phyloP scores from a whole-genome alignment of 2,113 vertebrate species.

The Sitta europaea region DNA sequence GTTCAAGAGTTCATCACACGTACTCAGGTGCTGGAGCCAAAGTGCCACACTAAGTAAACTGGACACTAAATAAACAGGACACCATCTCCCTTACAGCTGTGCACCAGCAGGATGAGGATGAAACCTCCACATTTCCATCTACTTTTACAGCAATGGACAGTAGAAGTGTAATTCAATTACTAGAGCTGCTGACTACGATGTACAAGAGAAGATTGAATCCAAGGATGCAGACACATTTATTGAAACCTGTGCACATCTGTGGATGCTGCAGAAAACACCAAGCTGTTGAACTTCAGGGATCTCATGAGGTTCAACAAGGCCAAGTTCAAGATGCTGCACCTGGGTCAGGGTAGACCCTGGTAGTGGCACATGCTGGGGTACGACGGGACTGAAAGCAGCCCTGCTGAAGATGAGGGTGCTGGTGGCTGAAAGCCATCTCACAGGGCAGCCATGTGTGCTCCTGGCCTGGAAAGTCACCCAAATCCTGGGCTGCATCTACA shows the following conservation, averaged over 20 bases:
- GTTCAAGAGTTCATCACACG: slow-evolving; percentile 18
- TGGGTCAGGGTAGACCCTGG: background rate
- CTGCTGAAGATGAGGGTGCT: background rate
- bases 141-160: background rate
- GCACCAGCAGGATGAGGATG: background rate
- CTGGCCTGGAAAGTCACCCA: background rate
- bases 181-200: background rate
- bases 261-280: background rate
- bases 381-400: background rate
- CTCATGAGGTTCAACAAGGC: background rate
- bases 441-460: accelerated
- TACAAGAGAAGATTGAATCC: accelerated
- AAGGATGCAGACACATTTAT: background rate
- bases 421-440: background rate
- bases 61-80: background rate
- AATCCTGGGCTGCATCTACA: background rate
- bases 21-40: slow-evolving; percentile 8
- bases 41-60: background rate
- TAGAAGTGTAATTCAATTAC: background rate
- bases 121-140: background rate
- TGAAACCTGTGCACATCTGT: background rate
- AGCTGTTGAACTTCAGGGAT: background rate
- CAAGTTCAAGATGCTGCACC: background rate
- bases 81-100: background rate
- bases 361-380: background rate